Base-by-base conservation (phyloP, 2,113 vertebrate genomes). In the Toxostoma redivivum region DNA sequence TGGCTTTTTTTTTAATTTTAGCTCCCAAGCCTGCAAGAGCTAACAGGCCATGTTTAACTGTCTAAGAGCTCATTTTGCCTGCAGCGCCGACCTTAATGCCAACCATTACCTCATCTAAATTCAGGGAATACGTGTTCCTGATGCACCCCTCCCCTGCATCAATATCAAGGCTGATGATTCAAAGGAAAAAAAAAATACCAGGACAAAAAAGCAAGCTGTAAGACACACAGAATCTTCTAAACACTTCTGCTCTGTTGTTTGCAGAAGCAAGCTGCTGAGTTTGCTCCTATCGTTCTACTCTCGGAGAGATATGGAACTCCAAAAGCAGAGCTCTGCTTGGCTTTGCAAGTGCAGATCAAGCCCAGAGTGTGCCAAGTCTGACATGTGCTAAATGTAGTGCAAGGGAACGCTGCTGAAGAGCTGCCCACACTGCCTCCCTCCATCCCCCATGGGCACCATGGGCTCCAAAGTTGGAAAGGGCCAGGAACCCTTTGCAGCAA, bases 31-130 rank as follows among this genome's bases (percentile, higher is more conserved):
- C 70, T 81, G 60, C 86, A 95, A 88, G 89, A 86, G 33, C 56
- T 78, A 93, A 93, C 69, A 95, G 76, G 94, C 47, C 60, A 8
- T 69, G 62, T 81, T 81, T 81, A 80, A 94, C 77, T 79, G 76
- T 93, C 87, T 86, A 85, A 96, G 90, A 93, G 90, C 82, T 92
- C 78, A 73, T 95, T 94, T 86, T 90, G 95, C 92, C 86, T 83
- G 73, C 82, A 88, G 95, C 16, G 0, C 66, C 20, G 50, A 76
- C 77, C 86, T 78, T 71, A 57, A 83, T 78, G 94, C 94, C 92
- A 96, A 81, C 92, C 76, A 96, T 91, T 92, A 93, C 94, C 85
- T 97, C 90, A 96, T 81, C 94, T 81, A 72, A 93, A 88, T 86
- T 78, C 86, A 90, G 72, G 72, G 91, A 95, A 90, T 92, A 81